A percentile compares a stretch with the other conserved stretches of the same genome.
Evolutionary conservation across 2,113 vertebrate genomes (phyloP).

Genomic region (Ceuthmochares aereus): DNA sequence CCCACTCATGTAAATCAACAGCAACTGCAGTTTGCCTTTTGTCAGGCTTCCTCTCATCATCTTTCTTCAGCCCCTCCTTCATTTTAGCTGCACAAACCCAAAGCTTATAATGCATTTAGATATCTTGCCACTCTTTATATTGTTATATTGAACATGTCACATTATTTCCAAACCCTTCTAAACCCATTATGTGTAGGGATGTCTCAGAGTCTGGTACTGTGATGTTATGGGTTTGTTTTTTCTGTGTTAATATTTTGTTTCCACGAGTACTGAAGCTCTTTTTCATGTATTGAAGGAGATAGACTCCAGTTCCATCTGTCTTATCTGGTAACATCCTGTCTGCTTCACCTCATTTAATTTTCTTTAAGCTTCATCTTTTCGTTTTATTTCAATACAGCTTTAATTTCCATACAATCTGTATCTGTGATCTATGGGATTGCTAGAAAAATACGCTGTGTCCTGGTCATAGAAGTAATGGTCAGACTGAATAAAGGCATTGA

Average conservation of each 20-base stretch:
- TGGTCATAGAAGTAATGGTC: background rate
- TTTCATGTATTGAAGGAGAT: background rate
- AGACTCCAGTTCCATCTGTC: background rate
- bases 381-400: background rate
- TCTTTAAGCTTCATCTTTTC: background rate
- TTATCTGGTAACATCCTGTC: background rate
- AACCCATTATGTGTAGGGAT: background rate
- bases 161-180: background rate
- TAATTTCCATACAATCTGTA: background rate
- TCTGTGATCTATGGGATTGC: background rate
- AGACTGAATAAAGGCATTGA: background rate
- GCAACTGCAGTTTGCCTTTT: background rate
- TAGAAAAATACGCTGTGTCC: background rate
- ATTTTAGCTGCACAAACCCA: background rate
- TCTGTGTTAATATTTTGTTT: background rate
- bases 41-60: background rate
- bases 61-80: background rate
- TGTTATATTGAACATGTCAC: background rate
- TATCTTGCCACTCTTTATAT: background rate
- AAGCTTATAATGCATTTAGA: background rate
- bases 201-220: background rate
- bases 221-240: background rate
- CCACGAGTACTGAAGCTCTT: background rate
- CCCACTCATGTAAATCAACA: background rate
- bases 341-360: constrained; percentile 14